Percentiles rank a stretch among this genome's conserved stretches.
phyloP scores from a whole-genome alignment of 64 coral and sea anemone species.

The Exaiptasia diaphana region DNA sequence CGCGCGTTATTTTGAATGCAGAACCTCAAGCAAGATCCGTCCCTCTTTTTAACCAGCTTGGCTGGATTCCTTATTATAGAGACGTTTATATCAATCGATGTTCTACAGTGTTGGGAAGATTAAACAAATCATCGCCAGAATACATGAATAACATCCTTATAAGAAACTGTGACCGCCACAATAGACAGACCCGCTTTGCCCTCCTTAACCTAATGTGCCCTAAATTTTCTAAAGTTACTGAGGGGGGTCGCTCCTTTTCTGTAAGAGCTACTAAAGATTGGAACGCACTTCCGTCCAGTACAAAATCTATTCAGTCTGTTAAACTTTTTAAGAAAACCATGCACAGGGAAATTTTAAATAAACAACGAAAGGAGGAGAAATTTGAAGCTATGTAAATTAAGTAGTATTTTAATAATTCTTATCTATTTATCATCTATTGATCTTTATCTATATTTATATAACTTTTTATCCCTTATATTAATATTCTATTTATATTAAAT shows the following conservation, averaged over 20 bases:
- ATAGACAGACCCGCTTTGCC: background rate
- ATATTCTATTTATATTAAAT: too few species aligned
- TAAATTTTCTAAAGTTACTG: background rate
- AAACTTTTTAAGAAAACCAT: too few species aligned
- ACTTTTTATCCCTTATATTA: too few species aligned
- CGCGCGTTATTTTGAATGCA: conserved; percentile 9
- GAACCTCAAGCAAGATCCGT: background rate
- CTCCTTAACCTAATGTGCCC: background rate
- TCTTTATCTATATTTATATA: too few species aligned
- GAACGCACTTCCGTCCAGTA: too few species aligned
- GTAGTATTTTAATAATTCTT: too few species aligned
- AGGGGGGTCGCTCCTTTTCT: background rate
- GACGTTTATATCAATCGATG: background rate
- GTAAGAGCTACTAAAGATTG: background rate
- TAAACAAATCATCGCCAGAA: background rate
- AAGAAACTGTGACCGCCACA: background rate
- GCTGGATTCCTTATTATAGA: conserved; percentile 3
- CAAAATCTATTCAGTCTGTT: too few species aligned
- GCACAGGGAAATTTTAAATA: too few species aligned
- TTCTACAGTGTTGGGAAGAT: background rate
- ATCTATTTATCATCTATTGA: too few species aligned
- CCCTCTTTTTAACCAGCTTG: background rate
- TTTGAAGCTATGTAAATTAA: too few species aligned
- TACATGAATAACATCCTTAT: background rate
- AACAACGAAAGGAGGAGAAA: too few species aligned